phyloP scores from a whole-genome alignment of 92 coral and sea anemone genomes.

The Plumapathes pennacea region DNA sequence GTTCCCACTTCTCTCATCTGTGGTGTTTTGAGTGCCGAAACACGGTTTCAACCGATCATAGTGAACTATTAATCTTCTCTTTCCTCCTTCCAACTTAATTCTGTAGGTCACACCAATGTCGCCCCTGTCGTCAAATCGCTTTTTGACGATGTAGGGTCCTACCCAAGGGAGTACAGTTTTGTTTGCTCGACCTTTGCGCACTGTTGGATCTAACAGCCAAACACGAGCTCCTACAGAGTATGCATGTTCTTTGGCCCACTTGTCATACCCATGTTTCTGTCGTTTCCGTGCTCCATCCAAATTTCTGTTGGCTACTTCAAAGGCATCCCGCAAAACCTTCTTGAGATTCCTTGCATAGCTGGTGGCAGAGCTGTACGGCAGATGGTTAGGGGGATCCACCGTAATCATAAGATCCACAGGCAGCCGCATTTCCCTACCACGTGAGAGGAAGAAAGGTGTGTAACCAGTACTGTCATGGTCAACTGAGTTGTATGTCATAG shows the following conservation, averaged over 20 bases:
- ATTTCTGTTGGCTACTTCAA: constrained; percentile 10
- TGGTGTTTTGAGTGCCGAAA: constrained; percentile 1
- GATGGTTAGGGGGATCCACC: constrained; percentile 14
- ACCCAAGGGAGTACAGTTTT: constrained; percentile 30
- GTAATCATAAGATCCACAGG: constrained; percentile 33
- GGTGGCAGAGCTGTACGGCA: not conserved
- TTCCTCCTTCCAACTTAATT: constrained; percentile 20
- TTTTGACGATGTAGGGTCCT: constrained; percentile 27
- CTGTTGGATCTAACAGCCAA: constrained; percentile 23
- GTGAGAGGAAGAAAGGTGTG: constrained; percentile 20
- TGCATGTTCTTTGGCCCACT: constrained; percentile 9
- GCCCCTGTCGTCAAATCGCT: constrained; percentile 11
- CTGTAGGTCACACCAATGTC: constrained; percentile 24
- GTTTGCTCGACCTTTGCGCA: constrained; percentile 20
- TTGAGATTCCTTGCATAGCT: constrained; percentile 7
- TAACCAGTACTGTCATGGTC: constrained; percentile 30
- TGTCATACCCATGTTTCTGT: constrained; percentile 17
- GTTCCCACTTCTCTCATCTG: no score
- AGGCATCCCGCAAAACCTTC: not conserved
- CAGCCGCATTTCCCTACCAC: constrained; percentile 38
- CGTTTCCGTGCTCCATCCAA: constrained; percentile 2
- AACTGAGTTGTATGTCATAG: constrained; percentile 30
- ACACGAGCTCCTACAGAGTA: constrained; percentile 19
- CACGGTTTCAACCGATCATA: constrained; percentile 10
- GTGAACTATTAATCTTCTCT: constrained; percentile 18